A percentile compares a stretch with the other conserved stretches of the same genome.
Evolutionary conservation across 2,113 vertebrate genomes (phyloP).

Genomic region (Phaethornis superciliosus): DNA sequence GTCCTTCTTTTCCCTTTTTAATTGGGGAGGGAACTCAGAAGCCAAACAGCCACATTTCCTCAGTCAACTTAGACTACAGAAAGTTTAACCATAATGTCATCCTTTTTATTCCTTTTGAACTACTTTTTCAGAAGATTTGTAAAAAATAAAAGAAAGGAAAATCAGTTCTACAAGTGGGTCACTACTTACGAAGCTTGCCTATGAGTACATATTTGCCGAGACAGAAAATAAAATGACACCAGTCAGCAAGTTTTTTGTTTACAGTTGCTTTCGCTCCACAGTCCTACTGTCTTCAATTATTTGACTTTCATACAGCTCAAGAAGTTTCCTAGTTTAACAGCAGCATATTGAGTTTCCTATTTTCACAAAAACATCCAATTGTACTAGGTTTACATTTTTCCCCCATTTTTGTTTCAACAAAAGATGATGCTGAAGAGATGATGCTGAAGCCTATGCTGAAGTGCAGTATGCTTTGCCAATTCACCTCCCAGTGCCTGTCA

Average conservation of each 20-base stretch:
- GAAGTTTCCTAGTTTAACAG: background rate
- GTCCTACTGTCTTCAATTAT: background rate
- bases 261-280: background rate
- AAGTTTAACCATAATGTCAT: background rate
- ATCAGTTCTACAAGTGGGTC: background rate
- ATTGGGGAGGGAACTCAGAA: background rate
- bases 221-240: background rate
- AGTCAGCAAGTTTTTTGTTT: constrained; percentile 19
- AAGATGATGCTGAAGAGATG: too few species aligned
- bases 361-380: background rate
- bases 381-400: background rate
- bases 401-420: background rate
- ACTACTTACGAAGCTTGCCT: background rate
- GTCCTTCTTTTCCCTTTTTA: background rate
- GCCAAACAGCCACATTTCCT: background rate
- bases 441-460: background rate
- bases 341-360: background rate
- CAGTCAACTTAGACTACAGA: background rate
- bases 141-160: background rate
- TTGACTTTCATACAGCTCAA: background rate
- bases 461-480: background rate
- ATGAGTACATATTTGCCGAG: background rate
- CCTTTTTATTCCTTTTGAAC: background rate
- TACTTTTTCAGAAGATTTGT: background rate
- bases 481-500: background rate